A percentile compares a stretch with the other conserved stretches of the same genome.
phyloP scores from a whole-genome alignment of 2,888 invertebrate species.

The Chymomyza procnemis region DNA sequence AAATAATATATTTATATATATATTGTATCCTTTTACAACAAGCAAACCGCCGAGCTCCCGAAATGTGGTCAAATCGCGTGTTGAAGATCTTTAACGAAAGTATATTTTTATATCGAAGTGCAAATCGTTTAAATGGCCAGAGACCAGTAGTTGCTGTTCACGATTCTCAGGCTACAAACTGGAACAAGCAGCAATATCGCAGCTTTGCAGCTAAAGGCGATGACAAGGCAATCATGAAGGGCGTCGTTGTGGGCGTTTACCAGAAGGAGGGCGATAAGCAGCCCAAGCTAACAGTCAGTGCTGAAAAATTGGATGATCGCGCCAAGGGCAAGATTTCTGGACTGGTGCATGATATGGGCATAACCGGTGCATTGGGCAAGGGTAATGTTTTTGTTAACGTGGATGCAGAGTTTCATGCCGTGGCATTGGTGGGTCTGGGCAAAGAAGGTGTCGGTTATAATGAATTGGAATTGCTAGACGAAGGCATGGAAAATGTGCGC shows the following conservation, averaged over 20 bases:
- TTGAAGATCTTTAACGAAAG: background rate
- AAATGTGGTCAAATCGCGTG: background rate
- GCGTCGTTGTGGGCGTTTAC: conserved; percentile 80
- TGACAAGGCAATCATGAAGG: conserved; percentile 71
- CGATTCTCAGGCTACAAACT: background rate
- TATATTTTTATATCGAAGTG: background rate
- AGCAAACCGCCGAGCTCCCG: too few species aligned
- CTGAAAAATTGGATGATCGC: conserved; percentile 79
- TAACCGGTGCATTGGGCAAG: conserved; percentile 70
- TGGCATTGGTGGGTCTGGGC: conserved; percentile 86
- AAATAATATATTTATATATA: too few species aligned
- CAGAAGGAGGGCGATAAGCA: conserved; percentile 78
- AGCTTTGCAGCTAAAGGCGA: conserved; percentile 15
- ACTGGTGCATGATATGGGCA: conserved; percentile 77
- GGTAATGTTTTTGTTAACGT: conserved; percentile 81
- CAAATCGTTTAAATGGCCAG: background rate
- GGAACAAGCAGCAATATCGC: background rate
- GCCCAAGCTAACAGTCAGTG: conserved; percentile 79
- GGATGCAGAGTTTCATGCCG: conserved; percentile 80
- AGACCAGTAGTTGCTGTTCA: background rate
- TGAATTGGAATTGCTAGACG: conserved; percentile 84
- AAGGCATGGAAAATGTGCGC: conserved; percentile 84
- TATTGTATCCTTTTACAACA: too few species aligned
- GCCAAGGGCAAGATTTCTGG: conserved; percentile 79
- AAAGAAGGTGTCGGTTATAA: conserved; percentile 82